Conservation (phyloP, 2,797 vertebrate genomes). For the Leptoclinus maculatus region DNA sequence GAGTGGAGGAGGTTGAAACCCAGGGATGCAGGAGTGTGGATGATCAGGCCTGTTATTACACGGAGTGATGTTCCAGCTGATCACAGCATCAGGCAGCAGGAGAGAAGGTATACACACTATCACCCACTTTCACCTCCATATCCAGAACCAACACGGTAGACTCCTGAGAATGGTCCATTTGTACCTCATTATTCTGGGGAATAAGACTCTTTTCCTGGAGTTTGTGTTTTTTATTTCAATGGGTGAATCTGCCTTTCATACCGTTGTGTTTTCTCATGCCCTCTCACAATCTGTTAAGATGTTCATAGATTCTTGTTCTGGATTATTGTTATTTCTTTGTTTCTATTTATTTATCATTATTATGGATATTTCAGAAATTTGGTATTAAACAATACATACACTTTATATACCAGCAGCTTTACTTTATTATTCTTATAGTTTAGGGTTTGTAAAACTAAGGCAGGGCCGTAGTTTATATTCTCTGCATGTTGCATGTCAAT, state of each 20-base stretch:
- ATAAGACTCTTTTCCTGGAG: background rate
- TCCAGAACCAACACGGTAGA: background rate
- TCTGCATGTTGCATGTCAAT: background rate
- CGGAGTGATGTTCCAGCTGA: constrained; percentile 21
- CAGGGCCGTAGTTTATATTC: background rate
- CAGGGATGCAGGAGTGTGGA: background rate
- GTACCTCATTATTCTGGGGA: background rate
- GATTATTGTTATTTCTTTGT: background rate
- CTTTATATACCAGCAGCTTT: background rate
- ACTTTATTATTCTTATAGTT: background rate
- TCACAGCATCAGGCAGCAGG: constrained; percentile 18
- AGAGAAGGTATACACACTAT: background rate
- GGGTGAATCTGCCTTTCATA: background rate
- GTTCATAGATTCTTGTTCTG: background rate
- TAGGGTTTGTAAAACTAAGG: background rate
- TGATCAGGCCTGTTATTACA: constrained; percentile 28
- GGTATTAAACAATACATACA: background rate
- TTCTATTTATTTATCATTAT: background rate
- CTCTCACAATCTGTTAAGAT: background rate
- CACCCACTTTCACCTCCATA: background rate
- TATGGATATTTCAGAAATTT: background rate
- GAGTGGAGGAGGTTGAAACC: constrained; percentile 18
- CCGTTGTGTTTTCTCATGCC: background rate
- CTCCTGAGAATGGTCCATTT: background rate
- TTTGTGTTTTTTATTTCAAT: background rate